These are phyloP conservation scores for Falco naumanni DNA, from an alignment of 2,797 vertebrate species.

Conservation along the genomic window DNA sequence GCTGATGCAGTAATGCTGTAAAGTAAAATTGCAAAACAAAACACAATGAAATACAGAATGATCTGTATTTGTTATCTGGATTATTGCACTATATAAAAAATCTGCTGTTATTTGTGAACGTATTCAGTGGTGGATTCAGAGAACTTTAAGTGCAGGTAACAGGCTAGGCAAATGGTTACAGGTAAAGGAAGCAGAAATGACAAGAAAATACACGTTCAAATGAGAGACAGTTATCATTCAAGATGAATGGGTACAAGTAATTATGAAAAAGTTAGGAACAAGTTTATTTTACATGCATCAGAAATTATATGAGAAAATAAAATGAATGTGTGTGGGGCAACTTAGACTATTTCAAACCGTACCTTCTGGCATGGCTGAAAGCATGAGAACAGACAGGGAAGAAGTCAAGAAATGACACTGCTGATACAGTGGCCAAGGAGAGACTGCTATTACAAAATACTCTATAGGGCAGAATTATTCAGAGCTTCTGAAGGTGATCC, in stretches of 20 bases:
- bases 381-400: background rate
- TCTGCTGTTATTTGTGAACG: background rate
- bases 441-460: background rate
- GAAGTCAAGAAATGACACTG: background rate
- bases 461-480: background rate
- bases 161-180: background rate
- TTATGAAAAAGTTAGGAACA: background rate
- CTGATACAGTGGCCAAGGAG: background rate
- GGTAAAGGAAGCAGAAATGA: background rate
- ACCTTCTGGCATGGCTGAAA: background rate
- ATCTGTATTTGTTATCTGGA: background rate
- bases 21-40: background rate
- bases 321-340: background rate
- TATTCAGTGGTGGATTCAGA: background rate
- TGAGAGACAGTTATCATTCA: background rate
- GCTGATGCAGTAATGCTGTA: background rate
- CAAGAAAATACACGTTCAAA: background rate
- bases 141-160: background rate
- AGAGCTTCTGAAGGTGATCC: background rate
- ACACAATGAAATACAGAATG: background rate
- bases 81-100: background rate
- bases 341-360: background rate
- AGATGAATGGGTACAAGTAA: background rate
- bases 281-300: background rate
- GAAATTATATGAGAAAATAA: background rate